Percentiles rank a stretch among this genome's conserved stretches.
These are phyloP conservation scores for Montipora efflorescens DNA, from an alignment of 64 coral and sea anemone genomes.

Conservation along the genomic window DNA sequence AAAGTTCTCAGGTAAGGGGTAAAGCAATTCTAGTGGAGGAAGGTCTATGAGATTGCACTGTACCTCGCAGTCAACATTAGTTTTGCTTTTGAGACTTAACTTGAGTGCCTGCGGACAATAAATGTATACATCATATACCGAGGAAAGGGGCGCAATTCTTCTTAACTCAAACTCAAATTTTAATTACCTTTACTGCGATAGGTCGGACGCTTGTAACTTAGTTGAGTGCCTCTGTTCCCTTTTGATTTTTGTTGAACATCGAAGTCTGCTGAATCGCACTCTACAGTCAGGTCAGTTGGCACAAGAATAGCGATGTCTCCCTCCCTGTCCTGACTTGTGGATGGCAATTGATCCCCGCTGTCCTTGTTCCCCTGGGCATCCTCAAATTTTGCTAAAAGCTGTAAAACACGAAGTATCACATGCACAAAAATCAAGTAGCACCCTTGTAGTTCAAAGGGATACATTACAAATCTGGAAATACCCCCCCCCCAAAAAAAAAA, in stretches of 20 bases:
- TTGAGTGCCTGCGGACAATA: neutral
- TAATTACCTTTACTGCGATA: neutral
- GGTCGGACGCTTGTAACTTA: neutral
- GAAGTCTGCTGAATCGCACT: too few relatives aligned
- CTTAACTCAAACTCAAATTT: neutral
- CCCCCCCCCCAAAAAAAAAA: too few relatives aligned
- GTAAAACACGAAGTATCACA: too few relatives aligned
- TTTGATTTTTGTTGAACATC: neutral
- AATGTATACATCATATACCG: neutral
- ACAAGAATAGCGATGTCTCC: too few relatives aligned
- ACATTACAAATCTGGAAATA: too few relatives aligned
- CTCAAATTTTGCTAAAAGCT: too few relatives aligned
- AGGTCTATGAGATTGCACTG: neutral
- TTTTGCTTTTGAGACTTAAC: neutral
- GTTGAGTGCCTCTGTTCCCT: neutral
- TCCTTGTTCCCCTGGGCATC: too few relatives aligned
- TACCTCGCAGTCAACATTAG: neutral
- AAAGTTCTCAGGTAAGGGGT: neutral
- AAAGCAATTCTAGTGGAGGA: neutral
- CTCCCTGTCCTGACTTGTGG: too few relatives aligned
- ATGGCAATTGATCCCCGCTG: too few relatives aligned
- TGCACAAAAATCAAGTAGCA: too few relatives aligned
- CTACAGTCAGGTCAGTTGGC: too few relatives aligned
- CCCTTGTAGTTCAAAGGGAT: too few relatives aligned
- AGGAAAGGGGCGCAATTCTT: neutral